Evolutionary conservation across 2,113 vertebrate species (phyloP).

Genomic region (Malaclemys terrapin): DNA sequence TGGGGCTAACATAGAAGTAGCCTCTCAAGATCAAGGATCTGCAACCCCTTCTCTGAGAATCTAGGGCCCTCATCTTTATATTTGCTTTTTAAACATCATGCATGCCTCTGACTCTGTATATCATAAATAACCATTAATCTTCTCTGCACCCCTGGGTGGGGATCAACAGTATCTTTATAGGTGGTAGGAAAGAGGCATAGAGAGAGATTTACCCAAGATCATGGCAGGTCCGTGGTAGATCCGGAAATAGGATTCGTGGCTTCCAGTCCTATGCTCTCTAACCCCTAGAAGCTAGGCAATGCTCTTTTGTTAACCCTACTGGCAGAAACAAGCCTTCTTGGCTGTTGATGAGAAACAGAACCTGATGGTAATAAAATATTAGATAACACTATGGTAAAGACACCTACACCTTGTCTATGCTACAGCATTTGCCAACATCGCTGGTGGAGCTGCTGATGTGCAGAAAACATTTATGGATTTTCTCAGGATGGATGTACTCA

Average conservation of each 20-base stretch:
- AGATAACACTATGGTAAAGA: neutral
- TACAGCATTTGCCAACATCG: neutral
- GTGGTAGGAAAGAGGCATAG: neutral
- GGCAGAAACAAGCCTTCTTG: neutral
- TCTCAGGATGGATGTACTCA: neutral
- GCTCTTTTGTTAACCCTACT: neutral
- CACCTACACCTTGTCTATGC: neutral
- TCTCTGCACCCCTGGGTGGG: neutral
- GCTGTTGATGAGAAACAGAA: neutral
- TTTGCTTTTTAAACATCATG: neutral
- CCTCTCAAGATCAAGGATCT: neutral
- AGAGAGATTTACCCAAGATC: neutral
- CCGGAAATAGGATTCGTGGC: neutral
- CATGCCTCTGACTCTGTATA: neutral
- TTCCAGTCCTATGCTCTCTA: neutral
- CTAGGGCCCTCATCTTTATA: neutral
- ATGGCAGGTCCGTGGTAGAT: neutral
- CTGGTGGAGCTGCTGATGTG: neutral
- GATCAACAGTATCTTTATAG: neutral
- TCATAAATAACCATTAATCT: neutral
- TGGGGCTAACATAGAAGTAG: neutral
- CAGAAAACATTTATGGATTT: neutral
- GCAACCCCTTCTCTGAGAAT: neutral
- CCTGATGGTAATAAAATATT: neutral
- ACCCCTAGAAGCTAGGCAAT: neutral